phyloP scores from a whole-genome alignment of 2,888 invertebrate genomes.

The Eumacrocentrus americanus region DNA sequence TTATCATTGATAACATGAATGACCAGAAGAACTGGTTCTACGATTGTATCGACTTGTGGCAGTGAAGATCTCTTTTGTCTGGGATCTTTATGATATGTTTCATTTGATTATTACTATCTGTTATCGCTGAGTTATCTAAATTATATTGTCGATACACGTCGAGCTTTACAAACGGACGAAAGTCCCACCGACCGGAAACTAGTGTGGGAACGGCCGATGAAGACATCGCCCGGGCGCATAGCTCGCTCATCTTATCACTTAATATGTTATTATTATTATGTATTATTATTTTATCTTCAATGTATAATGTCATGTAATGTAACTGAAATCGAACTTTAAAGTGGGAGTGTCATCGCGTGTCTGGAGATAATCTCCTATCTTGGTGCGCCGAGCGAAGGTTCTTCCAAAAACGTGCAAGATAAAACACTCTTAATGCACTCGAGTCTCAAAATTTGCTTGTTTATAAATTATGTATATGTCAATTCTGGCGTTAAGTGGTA shows the following conservation, averaged over 20 bases:
- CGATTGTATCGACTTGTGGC: slow-evolving; percentile 13
- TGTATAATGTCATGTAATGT: background rate
- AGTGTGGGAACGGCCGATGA: slow-evolving; percentile 52
- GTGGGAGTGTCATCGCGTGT: background rate
- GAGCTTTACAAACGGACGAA: slow-evolving; percentile 60
- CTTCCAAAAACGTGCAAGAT: background rate
- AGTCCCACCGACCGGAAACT: slow-evolving; percentile 59
- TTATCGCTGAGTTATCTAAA: background rate
- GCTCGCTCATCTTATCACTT: slow-evolving; percentile 40
- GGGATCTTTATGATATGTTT: slow-evolving; percentile 5
- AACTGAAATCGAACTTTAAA: background rate
- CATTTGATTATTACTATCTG: background rate
- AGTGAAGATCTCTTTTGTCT: slow-evolving; percentile 1
- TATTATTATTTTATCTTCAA: too few species aligned
- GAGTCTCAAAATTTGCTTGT: too few species aligned
- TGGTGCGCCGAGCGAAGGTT: background rate
- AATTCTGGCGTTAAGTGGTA: too few species aligned
- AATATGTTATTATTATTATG: too few species aligned
- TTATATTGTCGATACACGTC: slow-evolving; percentile 31
- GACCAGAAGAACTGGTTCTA: background rate
- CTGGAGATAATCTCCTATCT: background rate
- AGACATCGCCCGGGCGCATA: slow-evolving; percentile 58
- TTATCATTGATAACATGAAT: background rate
- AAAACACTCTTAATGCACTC: background rate
- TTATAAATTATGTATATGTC: background rate